Percentiles rank a stretch among this genome's conserved stretches.
Conservation (phyloP, 2,113 vertebrate species). For the Puntigrus tetrazona region DNA sequence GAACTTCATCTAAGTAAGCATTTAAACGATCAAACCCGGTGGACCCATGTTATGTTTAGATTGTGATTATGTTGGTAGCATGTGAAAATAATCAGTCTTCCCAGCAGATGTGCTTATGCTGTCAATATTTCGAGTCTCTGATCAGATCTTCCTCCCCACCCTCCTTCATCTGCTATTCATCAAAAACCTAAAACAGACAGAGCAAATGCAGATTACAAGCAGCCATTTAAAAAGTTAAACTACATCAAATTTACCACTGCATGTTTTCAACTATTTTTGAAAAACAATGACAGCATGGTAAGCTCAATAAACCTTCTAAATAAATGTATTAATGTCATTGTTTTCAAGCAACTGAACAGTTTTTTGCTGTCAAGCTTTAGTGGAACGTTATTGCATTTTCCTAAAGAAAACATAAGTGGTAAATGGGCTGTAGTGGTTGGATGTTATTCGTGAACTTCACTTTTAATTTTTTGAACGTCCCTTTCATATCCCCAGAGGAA, state of each 20-base stretch:
- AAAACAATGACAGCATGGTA: background rate
- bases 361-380: background rate
- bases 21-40: background rate
- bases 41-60: background rate
- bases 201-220: background rate
- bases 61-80: slow-evolving; percentile 18
- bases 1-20: background rate
- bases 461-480: background rate
- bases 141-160: background rate
- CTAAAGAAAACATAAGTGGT: background rate
- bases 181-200: background rate
- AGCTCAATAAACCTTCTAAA: background rate
- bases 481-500: slow-evolving; percentile 77
- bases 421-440: background rate
- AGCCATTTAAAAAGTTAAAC: background rate
- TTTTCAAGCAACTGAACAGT: background rate
- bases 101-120: background rate
- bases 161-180: slow-evolving; percentile 7
- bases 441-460: background rate
- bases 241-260: background rate
- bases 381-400: background rate
- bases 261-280: background rate
- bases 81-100: background rate
- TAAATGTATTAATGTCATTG: background rate
- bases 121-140: background rate